A percentile compares a stretch with the other conserved stretches of the same genome.
These are phyloP conservation scores for Miniopterus natalensis DNA, from an alignment of 2,113 vertebrate species.

Conservation along the genomic window DNA sequence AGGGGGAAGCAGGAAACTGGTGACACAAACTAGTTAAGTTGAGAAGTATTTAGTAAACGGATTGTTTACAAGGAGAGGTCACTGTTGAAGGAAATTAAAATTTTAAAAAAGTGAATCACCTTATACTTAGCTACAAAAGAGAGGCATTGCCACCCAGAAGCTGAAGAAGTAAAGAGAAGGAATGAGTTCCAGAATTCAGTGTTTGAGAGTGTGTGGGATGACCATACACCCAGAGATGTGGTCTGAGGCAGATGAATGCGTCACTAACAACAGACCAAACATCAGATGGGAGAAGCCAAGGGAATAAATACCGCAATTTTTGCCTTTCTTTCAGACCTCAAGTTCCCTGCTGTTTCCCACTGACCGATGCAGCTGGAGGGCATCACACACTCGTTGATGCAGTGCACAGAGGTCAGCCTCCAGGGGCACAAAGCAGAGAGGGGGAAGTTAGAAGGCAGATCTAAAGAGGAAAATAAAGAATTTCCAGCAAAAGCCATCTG, in stretches of 20 bases:
- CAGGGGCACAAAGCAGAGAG: neutral
- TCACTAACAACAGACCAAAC: neutral
- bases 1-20: neutral
- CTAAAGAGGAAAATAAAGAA: neutral
- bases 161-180: neutral
- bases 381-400: accelerated
- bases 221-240: neutral
- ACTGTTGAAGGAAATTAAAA: slow-evolving; percentile 33
- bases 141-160: neutral
- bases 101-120: neutral
- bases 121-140: neutral
- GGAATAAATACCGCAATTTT: neutral
- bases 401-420: neutral
- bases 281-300: neutral
- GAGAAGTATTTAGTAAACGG: neutral
- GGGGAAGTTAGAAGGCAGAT: neutral
- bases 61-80: neutral
- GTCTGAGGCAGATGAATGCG: neutral
- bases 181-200: neutral
- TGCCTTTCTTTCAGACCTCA: neutral
- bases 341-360: neutral
- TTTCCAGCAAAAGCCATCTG: neutral
- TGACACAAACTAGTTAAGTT: neutral
- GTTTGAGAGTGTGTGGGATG: neutral
- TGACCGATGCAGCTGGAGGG: neutral